Evolutionary conservation across 2,888 invertebrate species (phyloP), one percentile per base, ranked within the genome.

Genomic region (Mesorhabditis sp.): DNA sequence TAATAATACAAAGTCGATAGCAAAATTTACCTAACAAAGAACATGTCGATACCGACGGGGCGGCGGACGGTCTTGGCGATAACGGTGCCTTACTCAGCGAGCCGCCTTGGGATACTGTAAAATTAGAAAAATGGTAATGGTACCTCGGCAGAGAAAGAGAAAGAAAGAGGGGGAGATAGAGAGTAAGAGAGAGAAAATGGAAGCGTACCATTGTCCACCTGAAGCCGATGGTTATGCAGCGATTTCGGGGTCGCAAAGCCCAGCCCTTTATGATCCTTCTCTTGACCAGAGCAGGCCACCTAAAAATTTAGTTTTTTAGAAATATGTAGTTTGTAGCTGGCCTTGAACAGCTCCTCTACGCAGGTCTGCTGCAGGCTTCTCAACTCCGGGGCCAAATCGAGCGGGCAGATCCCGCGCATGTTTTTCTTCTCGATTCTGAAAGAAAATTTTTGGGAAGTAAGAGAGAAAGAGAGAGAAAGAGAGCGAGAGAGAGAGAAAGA

Each of bases 341-440:
- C n/a, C 65, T 77, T 78, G 72, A 83, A 82, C 13, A 85, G 71
- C 28, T 80, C 80, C 65, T 85, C 84, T 4, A 85, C 80, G 68
- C 84, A 85, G 67, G 88, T 87, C 74, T 87, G 87, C 83, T 90
- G 90, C 68, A 89, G 86, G 43, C 87, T 85, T 43, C 85, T 81
- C 62, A 90, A 84, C 67, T 88, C 87, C 4, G 89, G 89, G 61
- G 88, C 87, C 70, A 90, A 86, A 77, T 90, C 88, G 64, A 87
- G 86, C 6, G 90, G 89, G 45, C 88, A 86, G 50, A 89, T 86
- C 10, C 89, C 89, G 15, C 87, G 84, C 69, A 87, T 86, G 85
- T 90, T 90, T 72, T 84, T 83, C 66, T 82, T 81, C 64, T 80
- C 77, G 45, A 84, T 84, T 72, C 85, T 84, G 72, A 45, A 74